phyloP scores from a whole-genome alignment of 2,888 invertebrate genomes.

The Watsonalla cultraria region DNA sequence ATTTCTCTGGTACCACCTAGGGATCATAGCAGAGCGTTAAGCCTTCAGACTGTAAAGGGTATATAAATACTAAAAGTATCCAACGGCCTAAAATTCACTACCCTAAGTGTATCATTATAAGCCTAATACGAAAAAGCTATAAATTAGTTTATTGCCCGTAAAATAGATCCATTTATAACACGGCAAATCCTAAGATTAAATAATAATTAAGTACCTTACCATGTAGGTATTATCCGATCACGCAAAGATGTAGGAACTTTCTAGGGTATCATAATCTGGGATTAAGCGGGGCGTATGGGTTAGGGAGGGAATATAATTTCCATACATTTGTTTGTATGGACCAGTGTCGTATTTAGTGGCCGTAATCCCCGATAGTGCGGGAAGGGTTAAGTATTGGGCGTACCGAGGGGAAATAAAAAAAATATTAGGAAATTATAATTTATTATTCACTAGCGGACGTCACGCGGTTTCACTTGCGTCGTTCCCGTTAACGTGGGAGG shows the following conservation, averaged over 20 bases:
- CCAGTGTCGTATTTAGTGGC: conserved; percentile 35
- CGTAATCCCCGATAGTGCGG: conserved; percentile 19
- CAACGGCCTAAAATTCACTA: no score
- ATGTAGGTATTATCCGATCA: conserved; percentile 5
- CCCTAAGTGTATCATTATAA: no score
- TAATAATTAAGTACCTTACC: background rate
- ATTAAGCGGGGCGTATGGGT: conserved; percentile 37
- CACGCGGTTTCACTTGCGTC: no score
- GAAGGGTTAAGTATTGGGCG: conserved; percentile 1
- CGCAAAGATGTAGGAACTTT: conserved; percentile 27
- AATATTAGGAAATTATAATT: no score
- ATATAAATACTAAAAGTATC: no score
- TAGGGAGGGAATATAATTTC: conserved; percentile 38
- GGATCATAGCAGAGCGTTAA: no score
- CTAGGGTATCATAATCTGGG: conserved; percentile 34
- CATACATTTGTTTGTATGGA: conserved; percentile 37
- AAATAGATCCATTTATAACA: background rate
- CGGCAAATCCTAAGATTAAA: conserved; percentile 3
- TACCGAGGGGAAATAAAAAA: background rate
- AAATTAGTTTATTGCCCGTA: background rate
- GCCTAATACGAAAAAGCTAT: background rate
- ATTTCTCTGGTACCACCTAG: no score
- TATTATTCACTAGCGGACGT: no score
- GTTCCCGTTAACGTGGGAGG: no score
- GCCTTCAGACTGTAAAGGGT: no score